These are phyloP conservation scores for Dolichallabes microphthalmus DNA, from an alignment of 2,113 vertebrate genomes.

Conservation along the genomic window DNA sequence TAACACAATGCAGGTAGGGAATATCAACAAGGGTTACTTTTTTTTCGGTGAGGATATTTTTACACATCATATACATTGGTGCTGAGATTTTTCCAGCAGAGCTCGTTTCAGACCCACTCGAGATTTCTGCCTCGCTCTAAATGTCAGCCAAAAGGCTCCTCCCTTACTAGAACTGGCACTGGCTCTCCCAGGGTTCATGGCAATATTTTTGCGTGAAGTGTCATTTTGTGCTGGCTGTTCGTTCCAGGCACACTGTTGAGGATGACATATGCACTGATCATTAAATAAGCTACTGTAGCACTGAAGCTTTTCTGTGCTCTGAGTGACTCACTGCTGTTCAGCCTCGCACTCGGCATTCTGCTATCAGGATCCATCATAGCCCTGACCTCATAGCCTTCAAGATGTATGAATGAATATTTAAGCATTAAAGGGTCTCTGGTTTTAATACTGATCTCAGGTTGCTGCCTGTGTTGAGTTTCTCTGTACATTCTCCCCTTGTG, in stretches of 20 bases:
- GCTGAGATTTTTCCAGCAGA: slow-evolving; percentile 42
- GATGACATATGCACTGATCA: slow-evolving; percentile 66
- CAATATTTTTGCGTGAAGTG: slow-evolving; percentile 4
- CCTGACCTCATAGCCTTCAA: neutral
- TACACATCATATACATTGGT: slow-evolving; percentile 28
- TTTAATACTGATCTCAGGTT: neutral
- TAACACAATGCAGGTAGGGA: neutral
- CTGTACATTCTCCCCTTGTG: neutral
- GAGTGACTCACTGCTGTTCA: neutral
- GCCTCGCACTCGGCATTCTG: neutral
- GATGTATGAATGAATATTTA: slow-evolving; percentile 16
- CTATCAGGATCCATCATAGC: neutral
- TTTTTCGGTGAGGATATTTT: slow-evolving; percentile 35
- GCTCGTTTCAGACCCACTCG: slow-evolving; percentile 43
- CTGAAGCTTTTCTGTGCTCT: slow-evolving; percentile 51
- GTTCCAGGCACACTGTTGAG: slow-evolving; percentile 60
- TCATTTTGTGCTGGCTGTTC: slow-evolving; percentile 61
- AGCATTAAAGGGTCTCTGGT: neutral
- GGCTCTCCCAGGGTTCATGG: neutral
- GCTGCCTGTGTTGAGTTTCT: neutral
- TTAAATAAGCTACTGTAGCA: slow-evolving; percentile 67
- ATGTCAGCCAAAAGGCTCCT: slow-evolving; percentile 33
- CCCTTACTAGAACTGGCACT: slow-evolving; percentile 28
- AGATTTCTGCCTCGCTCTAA: slow-evolving; percentile 33
- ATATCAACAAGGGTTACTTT: neutral